Base-by-base conservation (phyloP, 2,797 vertebrate genomes). In the Sebastes aleutianus region DNA sequence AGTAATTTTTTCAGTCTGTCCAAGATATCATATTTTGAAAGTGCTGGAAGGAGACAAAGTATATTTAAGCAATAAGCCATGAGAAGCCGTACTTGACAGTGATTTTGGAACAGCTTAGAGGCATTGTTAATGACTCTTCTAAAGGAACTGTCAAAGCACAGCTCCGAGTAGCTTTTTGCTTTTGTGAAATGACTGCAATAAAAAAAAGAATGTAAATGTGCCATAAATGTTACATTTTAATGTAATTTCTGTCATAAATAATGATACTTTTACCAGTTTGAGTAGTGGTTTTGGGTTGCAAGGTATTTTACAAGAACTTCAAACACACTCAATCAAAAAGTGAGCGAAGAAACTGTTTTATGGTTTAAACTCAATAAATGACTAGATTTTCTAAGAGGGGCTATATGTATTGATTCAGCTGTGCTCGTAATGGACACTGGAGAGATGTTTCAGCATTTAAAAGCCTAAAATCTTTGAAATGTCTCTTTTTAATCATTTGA, bases 51-150 rank as follows among this genome's bases (percentile, higher is more conserved):
- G 63, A 88, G 75, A 87, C 86, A 87, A 89, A 90, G 82, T 91
- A 83, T 91, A 89, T 90, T 90, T 85, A 90, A 91, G 86, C 83
- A 87, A 82, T 85, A 87, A 86, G 76, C 88, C 86, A 82, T 54
- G 67, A 87, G 81, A 87, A 90, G 76, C 85, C 80, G 80, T 70
- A 86, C 70, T 86, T 87, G 81, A 91, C 83, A 87, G 78, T 88
- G 79, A 86, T 85, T 91, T 89, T 81, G 50, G 66, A 88, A 82
- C 54, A 80, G 88, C 88, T 92, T 82, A 39, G 36, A 85, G 87
- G 83, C 80, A 84, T 87, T 87, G 83, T 84, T 81, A 78, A 69
- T 70, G 61, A 84, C 83, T 80, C 72, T 58, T 85, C 61, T 77
- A 70, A 86, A 80, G 76, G 54, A 78, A 79, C 80, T 78, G 78